Evolutionary conservation across 2,113 vertebrate species (phyloP).

Genomic region (Trichomycterus rosablanca): DNA sequence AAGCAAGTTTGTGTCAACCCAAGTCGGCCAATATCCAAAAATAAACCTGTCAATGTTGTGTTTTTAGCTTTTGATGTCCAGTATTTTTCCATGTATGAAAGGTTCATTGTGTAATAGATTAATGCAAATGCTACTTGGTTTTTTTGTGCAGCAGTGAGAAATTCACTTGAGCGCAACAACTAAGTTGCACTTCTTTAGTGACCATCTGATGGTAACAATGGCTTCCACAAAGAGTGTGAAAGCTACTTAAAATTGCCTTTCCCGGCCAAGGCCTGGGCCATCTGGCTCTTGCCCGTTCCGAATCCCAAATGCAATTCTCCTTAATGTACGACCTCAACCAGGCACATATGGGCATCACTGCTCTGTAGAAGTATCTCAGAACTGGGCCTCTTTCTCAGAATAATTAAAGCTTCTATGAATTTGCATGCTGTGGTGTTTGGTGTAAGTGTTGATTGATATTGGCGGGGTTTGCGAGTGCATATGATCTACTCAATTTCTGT

Average conservation of each 20-base stretch:
- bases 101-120: no score
- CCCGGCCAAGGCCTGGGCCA: constrained; percentile 28
- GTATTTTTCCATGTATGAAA: no score
- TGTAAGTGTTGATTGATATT: neutral
- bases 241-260: constrained; percentile 37
- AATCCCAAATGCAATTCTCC: constrained; percentile 54
- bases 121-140: no score
- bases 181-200: constrained; percentile 14
- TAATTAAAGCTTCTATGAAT: constrained; percentile 14
- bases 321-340: constrained; percentile 51
- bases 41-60: no score
- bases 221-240: constrained; percentile 39
- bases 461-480: neutral
- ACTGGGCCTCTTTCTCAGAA: neutral
- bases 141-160: no score
- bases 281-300: constrained; percentile 46
- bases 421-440: neutral
- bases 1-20: no score
- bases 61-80: no score
- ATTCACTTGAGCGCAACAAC: no score
- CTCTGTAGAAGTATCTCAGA: constrained; percentile 33
- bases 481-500: no score
- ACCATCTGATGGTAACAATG: constrained; percentile 37
- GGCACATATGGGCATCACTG: constrained; percentile 54
- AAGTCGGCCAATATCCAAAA: no score